Base-by-base conservation (phyloP, 2,113 vertebrate genomes). In the Thoracochromis brauschi region DNA sequence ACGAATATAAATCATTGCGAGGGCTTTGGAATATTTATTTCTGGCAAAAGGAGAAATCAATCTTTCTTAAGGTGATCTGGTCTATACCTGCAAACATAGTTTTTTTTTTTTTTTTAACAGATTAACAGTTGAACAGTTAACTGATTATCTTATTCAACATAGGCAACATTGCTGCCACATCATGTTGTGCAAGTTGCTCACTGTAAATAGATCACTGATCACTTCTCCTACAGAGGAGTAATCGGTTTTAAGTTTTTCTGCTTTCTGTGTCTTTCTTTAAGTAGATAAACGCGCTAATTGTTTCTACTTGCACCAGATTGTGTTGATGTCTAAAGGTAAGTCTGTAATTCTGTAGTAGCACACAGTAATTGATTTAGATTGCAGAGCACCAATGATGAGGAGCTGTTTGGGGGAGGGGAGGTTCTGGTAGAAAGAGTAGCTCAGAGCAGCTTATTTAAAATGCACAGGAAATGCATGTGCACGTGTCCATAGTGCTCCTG, bases 81-180 rank as follows among this genome's bases (percentile, higher is more conserved):
- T 40, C 13, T 14, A 24, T 13, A 42, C 65, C 8, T 45, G 65
- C 65, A 73, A 45, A 45, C 12, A 42, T 19, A 21, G 0, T 3
- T 38, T 8, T 24, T 4, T 2, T 7, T 26, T 2, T 7, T 11
- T 24, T 26, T 40, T 63, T 13, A 38, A 68, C 65, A 71, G 35
- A 71, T 71, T 63, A 63, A 63, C 9, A 31, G 29, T 60, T 60
- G 26, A 58, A 58, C 14, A 68, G n/a, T 68, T 40, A 71, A 71
- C 35, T 8, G 8, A 40, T 14, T 35, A 24, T 42, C 68, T 47
- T 75, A 17, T 47, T 29, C 68, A 47, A 47, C 68, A 47, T 7
- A 29, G 3, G 40, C 40, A 47, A 47, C 68, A 73, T 29, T 26
- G 14, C 40, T 47, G 40, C 4, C 21, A 73, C 40, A 11, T 73